phyloP scores from a whole-genome alignment of 2,888 invertebrate species.

The Drosophila crucigera region DNA sequence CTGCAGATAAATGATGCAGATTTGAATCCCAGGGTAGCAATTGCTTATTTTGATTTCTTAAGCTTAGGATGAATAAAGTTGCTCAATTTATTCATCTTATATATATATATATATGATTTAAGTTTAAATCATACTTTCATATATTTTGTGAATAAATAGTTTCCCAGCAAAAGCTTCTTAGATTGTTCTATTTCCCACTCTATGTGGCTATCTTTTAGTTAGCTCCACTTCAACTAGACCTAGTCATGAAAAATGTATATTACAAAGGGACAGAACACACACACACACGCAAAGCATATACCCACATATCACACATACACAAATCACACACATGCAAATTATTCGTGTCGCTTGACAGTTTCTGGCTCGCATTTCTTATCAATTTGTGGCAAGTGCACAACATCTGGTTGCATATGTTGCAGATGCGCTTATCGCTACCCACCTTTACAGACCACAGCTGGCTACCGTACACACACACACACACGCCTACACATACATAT shows the following conservation, averaged over 20 bases:
- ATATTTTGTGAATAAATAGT: not conserved
- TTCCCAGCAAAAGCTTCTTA: not conserved
- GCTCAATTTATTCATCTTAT: not conserved
- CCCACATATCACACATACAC: slow-evolving; percentile 10
- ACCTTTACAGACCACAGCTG: slow-evolving; percentile 15
- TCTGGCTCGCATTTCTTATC: slow-evolving; percentile 53
- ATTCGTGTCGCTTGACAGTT: slow-evolving; percentile 37
- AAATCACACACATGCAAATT: slow-evolving; percentile 4
- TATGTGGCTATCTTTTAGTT: not conserved
- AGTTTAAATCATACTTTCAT: not conserved
- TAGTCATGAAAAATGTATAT: slow-evolving; percentile 34
- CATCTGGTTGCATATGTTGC: slow-evolving; percentile 33
- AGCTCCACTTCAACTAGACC: slow-evolving; percentile 4
- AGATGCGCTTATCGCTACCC: slow-evolving; percentile 49
- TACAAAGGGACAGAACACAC: slow-evolving; percentile 8
- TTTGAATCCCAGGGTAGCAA: not conserved
- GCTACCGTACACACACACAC: slow-evolving; percentile 8
- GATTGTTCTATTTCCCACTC: not conserved
- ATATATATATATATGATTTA: not conserved
- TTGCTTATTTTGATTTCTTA: not conserved
- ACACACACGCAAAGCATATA: slow-evolving; percentile 7
- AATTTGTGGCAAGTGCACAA: slow-evolving; percentile 37
- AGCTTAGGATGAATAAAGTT: not conserved
- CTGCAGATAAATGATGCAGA: not conserved
- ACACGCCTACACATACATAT: no score